phyloP scores from a whole-genome alignment of 2,797 vertebrate species.

The Chromis chromis region DNA sequence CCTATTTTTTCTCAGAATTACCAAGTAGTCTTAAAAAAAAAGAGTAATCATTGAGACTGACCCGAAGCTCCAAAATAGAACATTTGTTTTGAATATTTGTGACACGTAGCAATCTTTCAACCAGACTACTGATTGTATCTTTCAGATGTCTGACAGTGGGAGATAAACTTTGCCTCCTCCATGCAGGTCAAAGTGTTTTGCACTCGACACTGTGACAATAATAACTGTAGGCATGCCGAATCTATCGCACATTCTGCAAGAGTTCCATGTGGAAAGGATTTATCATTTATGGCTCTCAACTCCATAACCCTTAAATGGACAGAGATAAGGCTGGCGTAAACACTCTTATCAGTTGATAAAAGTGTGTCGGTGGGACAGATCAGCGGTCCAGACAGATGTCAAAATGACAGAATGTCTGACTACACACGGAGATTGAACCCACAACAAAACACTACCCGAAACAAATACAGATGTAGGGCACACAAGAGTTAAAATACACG shows the following conservation, averaged over 20 bases:
- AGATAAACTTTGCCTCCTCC: constrained; percentile 36
- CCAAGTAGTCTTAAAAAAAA: neutral
- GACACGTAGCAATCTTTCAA: constrained; percentile 9
- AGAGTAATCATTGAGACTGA: neutral
- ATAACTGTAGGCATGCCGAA: constrained; percentile 25
- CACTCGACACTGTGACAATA: constrained; percentile 10
- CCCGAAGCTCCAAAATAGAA: neutral
- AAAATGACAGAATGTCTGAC: constrained; percentile 58
- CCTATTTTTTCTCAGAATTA: neutral
- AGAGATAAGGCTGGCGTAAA: constrained; percentile 70
- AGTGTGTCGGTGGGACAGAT: constrained; percentile 51
- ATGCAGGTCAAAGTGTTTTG: constrained; percentile 25
- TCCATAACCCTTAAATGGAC: constrained; percentile 63
- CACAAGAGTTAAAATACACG: constrained; percentile 5
- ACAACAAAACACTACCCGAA: constrained; percentile 38
- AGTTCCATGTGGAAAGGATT: constrained; percentile 55
- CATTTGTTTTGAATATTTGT: neutral
- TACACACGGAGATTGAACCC: constrained; percentile 32
- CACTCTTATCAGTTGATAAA: constrained; percentile 70
- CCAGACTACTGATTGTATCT: constrained; percentile 23
- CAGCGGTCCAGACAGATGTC: constrained; percentile 60
- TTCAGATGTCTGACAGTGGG: constrained; percentile 32
- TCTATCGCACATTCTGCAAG: constrained; percentile 44
- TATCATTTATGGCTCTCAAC: constrained; percentile 68
- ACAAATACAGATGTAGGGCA: constrained; percentile 30